Evolutionary conservation across 1,140 invertebrate genomes (phyloP).

Genomic region (Saccostrea glomerata): DNA sequence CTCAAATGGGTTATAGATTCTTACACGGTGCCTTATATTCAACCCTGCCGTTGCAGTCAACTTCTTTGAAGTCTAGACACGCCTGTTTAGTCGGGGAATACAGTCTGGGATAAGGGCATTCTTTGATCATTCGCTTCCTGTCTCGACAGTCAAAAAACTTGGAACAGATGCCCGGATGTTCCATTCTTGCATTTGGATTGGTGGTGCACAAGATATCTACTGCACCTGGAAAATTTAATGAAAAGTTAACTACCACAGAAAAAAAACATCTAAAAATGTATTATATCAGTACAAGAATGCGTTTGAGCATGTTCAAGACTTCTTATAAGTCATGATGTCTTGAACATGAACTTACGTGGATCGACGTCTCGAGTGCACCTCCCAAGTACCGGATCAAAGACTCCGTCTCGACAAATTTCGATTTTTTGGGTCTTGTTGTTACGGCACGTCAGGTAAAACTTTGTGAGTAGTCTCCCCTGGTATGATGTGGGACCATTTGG

Average conservation of each 20-base stretch:
- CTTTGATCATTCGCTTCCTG: conserved; percentile 58
- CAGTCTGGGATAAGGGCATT: conserved; percentile 69
- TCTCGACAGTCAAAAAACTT: conserved; percentile 66
- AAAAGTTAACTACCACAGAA: background rate
- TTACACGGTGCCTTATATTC: conserved; percentile 68
- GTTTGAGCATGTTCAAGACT: no score
- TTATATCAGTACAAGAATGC: no score
- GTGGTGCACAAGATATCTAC: conserved; percentile 66
- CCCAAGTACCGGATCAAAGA: conserved; percentile 69
- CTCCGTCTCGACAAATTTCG: conserved; percentile 60
- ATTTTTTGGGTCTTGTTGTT: conserved; percentile 59
- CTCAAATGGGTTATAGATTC: conserved; percentile 19
- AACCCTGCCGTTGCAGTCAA: conserved; percentile 63
- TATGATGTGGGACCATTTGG: conserved; percentile 67
- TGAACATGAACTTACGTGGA: conserved; percentile 57
- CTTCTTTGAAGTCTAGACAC: conserved; percentile 66
- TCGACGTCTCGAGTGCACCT: conserved; percentile 64
- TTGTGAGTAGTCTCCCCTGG: conserved; percentile 64
- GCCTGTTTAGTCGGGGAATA: conserved; percentile 57
- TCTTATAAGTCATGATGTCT: background rate
- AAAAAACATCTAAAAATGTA: no score
- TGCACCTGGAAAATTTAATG: conserved; percentile 57
- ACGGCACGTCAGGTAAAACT: conserved; percentile 65
- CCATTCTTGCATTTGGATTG: conserved; percentile 58
- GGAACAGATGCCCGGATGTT: conserved; percentile 66